phyloP scores from a whole-genome alignment of 2,113 vertebrate species.

The Cyprinodon brontotheroides region DNA sequence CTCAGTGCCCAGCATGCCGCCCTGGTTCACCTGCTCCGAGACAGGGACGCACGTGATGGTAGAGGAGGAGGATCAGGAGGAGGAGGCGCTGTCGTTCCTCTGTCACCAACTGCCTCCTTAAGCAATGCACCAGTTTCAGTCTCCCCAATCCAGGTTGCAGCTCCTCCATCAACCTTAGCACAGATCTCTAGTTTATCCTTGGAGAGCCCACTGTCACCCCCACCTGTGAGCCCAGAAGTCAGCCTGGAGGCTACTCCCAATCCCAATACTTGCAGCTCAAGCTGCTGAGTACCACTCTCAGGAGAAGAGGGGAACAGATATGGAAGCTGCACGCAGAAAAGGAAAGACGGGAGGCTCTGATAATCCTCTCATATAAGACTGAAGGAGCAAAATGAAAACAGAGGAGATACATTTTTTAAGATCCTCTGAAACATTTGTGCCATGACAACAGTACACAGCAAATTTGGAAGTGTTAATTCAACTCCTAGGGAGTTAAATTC shows the following conservation, averaged over 20 bases:
- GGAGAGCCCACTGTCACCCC: constrained; percentile 78
- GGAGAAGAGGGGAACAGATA: constrained; percentile 32
- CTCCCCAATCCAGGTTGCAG: constrained; percentile 47
- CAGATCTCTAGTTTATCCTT: constrained; percentile 72
- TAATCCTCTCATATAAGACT: constrained; percentile 43
- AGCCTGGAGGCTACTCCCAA: constrained; percentile 84
- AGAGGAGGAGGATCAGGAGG: constrained; percentile 50
- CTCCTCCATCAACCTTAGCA: constrained; percentile 40
- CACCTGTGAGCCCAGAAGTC: constrained; percentile 80
- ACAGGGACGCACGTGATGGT: constrained; percentile 74
- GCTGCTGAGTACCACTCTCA: constrained; percentile 82
- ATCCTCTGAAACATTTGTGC: constrained; percentile 43
- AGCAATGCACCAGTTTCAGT: constrained; percentile 40
- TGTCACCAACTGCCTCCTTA: constrained; percentile 56
- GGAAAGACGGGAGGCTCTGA: background rate
- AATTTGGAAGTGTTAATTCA: too few species aligned
- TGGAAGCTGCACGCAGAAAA: constrained; percentile 17
- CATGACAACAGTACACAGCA: background rate
- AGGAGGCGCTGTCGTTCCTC: constrained; percentile 54
- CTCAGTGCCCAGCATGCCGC: constrained; percentile 93
- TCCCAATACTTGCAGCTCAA: constrained; percentile 89
- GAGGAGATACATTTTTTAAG: constrained; percentile 29
- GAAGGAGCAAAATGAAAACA: constrained; percentile 34
- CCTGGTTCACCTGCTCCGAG: constrained; percentile 86
- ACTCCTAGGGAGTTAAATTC: too few species aligned